These are phyloP conservation scores for Meloidogyne floridensis DNA, from an alignment of 1,140 invertebrate genomes.

Conservation along the genomic window DNA sequence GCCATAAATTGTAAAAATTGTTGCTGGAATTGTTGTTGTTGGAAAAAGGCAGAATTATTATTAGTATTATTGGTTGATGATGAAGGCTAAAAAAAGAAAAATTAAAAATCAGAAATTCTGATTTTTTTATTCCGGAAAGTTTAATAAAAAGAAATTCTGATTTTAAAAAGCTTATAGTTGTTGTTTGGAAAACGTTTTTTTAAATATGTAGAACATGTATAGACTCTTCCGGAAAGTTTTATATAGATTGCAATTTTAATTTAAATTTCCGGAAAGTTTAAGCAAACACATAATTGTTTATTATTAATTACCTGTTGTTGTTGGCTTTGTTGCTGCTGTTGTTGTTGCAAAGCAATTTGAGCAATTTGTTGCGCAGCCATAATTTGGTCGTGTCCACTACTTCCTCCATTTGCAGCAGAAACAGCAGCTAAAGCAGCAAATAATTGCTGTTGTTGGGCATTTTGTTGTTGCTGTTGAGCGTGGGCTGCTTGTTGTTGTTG, in stretches of 20 bases:
- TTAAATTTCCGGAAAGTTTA: neutral
- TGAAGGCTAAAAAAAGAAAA: neutral
- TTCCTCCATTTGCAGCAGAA: neutral
- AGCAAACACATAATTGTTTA: neutral
- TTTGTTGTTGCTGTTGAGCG: conserved; percentile 27
- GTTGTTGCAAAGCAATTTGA: conserved; percentile 12
- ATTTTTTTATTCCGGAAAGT: no score
- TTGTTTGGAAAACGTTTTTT: neutral
- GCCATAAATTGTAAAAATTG: neutral
- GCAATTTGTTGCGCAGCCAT: neutral
- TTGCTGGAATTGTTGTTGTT: neutral
- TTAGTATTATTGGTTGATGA: neutral
- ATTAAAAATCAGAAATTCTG: neutral
- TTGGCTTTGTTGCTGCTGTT: conserved; percentile 13
- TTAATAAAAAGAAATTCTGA: no score
- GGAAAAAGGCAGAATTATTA: neutral
- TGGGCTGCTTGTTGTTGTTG: neutral
- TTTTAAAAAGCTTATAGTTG: neutral
- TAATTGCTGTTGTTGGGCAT: neutral
- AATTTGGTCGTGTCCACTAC: neutral
- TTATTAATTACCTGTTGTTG: conserved; percentile 2
- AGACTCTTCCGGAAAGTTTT: neutral
- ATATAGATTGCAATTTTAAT: neutral
- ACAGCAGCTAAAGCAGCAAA: neutral
- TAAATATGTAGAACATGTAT: no score